Conservation (phyloP, 2,888 invertebrate species). For the Nephrotoma appendiculata region DNA sequence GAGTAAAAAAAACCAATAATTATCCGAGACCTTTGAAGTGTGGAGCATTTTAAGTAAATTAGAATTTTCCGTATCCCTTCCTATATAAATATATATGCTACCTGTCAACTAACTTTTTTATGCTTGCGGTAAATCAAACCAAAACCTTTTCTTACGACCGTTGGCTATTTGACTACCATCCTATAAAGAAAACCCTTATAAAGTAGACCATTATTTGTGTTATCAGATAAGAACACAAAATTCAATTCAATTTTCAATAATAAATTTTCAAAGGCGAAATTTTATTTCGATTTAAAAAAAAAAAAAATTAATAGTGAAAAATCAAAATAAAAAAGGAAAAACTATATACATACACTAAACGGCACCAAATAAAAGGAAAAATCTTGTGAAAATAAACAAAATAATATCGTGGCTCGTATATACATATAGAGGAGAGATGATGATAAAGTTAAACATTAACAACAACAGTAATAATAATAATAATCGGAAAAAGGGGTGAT, state of each 20-base stretch:
- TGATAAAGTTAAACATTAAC: neutral
- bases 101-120: neutral
- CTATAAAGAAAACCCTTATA: neutral
- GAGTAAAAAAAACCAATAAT: neutral
- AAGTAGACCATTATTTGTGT: neutral
- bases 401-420: neutral
- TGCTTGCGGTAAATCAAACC: neutral
- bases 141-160: neutral
- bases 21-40: neutral
- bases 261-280: neutral
- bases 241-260: neutral
- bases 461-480: neutral
- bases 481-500: neutral
- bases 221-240: neutral
- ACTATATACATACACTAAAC: neutral
- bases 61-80: neutral
- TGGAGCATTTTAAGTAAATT: neutral
- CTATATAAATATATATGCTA: neutral
- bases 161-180: neutral
- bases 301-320: neutral
- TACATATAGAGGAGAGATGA: neutral
- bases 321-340: neutral
- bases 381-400: neutral
- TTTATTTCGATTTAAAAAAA: neutral
- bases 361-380: neutral